Percentiles rank a stretch among this genome's conserved stretches.
phyloP scores from a whole-genome alignment of 2,797 vertebrate genomes.

The Nannoperca australis region DNA sequence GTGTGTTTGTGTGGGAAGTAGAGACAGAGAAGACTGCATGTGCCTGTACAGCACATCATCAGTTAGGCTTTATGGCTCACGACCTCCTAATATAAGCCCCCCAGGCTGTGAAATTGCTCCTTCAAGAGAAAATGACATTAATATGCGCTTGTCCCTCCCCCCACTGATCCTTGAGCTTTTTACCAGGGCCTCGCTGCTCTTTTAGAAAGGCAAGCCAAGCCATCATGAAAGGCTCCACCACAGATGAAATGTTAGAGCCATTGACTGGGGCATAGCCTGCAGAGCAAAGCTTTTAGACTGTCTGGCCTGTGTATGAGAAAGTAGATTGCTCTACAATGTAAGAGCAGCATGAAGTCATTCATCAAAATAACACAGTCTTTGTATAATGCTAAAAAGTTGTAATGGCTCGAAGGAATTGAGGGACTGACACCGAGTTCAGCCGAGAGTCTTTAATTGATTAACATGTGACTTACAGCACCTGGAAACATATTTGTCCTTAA shows the following conservation, averaged over 20 bases:
- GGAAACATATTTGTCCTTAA: slow-evolving; percentile 1
- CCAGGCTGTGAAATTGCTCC: slow-evolving; percentile 84
- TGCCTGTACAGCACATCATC: slow-evolving; percentile 71
- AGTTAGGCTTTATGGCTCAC: slow-evolving; percentile 76
- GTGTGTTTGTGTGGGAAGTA: slow-evolving; percentile 11
- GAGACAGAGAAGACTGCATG: slow-evolving; percentile 52
- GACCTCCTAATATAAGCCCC: slow-evolving; percentile 81
- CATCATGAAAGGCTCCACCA: slow-evolving; percentile 70
- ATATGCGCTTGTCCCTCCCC: slow-evolving; percentile 77
- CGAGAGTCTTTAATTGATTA: slow-evolving; percentile 50
- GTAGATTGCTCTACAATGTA: slow-evolving; percentile 59
- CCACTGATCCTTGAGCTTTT: slow-evolving; percentile 74
- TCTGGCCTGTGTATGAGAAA: slow-evolving; percentile 65
- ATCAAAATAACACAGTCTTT: slow-evolving; percentile 67
- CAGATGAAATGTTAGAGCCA: slow-evolving; percentile 74
- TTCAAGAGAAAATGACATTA: slow-evolving; percentile 84
- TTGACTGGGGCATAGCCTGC: slow-evolving; percentile 73
- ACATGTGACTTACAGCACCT: slow-evolving; percentile 8
- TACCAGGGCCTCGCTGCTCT: slow-evolving; percentile 74
- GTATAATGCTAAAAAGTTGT: slow-evolving; percentile 63
- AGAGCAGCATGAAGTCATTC: slow-evolving; percentile 73
- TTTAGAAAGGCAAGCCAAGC: slow-evolving; percentile 74
- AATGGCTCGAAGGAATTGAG: slow-evolving; percentile 34
- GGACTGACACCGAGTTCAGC: slow-evolving; percentile 26
- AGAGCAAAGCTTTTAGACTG: slow-evolving; percentile 81